Base-by-base conservation (phyloP, 2,888 invertebrate genomes). In the Rhopalosiphum nymphaeae region DNA sequence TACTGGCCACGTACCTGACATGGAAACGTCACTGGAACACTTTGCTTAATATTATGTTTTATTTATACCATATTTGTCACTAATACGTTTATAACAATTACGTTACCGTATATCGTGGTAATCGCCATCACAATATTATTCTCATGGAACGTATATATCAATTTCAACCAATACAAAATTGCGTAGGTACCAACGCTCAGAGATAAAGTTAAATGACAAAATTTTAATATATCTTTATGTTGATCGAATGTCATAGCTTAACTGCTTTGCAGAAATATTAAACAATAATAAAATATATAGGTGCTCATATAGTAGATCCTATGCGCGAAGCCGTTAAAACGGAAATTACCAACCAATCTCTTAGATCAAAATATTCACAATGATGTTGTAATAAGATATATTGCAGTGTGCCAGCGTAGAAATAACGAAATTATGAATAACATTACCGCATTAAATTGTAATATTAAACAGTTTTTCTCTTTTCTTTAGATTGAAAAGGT, bases 401-500 rank as follows among this genome's bases (percentile, higher is more conserved):
- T 36, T 21, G 36, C 36, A 36, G 78, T 21, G 36, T 36, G 36
- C 36, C 36, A 36, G n/a, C 21, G 49, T 29, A 53, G 53, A 57
- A 89, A 57, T 56, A 89, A 42, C 36, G 36, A 89, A 26, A 78
- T 36, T 78, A 42, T 36, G 36, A 78, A 78, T 36, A 89, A 44
- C n/a, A 53, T 78, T 53, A 91, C 56, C 91, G 56, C 91, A 91
- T 44, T 56, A 85, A 85, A 85, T 42, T 57, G 36, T 85, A 91
- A 85, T 91, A 56, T 85, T 85, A 91, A 91, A 91, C 56, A n/a
- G 56, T 86, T 44, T 13, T 53, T 84, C 90, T 44, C 26, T 85
- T 91, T 92, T 92, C 61, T 92, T 92, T 87, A 42, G n/a, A 92
- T 92, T 49, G 26, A 49, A 87, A 92, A 92, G 92, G 92, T 92